These are phyloP conservation scores for Lophius piscatorius DNA, from an alignment of 2,113 vertebrate genomes.

Conservation along the genomic window DNA sequence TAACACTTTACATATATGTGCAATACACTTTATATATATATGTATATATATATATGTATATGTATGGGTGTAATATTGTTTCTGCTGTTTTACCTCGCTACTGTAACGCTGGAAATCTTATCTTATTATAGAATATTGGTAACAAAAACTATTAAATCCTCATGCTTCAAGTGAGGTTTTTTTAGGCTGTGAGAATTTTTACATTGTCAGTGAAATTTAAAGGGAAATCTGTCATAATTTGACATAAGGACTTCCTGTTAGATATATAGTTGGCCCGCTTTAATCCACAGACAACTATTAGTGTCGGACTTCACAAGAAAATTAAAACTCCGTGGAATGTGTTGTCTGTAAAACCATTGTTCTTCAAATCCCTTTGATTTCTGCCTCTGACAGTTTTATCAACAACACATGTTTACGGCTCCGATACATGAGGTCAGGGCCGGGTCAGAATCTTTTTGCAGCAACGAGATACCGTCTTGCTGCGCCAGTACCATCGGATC, in stretches of 20 bases:
- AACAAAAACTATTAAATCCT: too few relatives aligned
- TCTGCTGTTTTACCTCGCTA: too few relatives aligned
- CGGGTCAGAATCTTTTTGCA: conserved; percentile 33
- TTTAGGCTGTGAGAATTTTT: too few relatives aligned
- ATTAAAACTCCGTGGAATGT: conserved; percentile 25
- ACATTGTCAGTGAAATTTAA: too few relatives aligned
- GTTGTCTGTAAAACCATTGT: conserved; percentile 13
- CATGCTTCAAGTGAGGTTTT: too few relatives aligned
- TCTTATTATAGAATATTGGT: too few relatives aligned
- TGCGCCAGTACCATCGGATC: conserved; percentile 24
- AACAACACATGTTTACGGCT: conserved; percentile 56
- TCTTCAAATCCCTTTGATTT: conserved; percentile 16
- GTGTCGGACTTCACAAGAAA: conserved; percentile 22
- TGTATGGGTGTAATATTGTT: too few relatives aligned
- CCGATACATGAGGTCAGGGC: conserved; percentile 32
- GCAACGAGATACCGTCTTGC: conserved; percentile 16
- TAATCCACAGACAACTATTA: conserved; percentile 2
- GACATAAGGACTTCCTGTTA: neutral
- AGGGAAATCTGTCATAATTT: neutral
- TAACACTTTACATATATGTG: too few relatives aligned
- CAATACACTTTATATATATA: too few relatives aligned
- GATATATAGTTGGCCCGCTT: neutral
- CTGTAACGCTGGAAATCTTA: too few relatives aligned
- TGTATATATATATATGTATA: too few relatives aligned
- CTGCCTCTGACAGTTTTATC: conserved; percentile 27